Percentiles rank a stretch among this genome's conserved stretches.
Evolutionary conservation across 2,888 invertebrate species (phyloP).

Genomic region (Subacronicta megacephala): DNA sequence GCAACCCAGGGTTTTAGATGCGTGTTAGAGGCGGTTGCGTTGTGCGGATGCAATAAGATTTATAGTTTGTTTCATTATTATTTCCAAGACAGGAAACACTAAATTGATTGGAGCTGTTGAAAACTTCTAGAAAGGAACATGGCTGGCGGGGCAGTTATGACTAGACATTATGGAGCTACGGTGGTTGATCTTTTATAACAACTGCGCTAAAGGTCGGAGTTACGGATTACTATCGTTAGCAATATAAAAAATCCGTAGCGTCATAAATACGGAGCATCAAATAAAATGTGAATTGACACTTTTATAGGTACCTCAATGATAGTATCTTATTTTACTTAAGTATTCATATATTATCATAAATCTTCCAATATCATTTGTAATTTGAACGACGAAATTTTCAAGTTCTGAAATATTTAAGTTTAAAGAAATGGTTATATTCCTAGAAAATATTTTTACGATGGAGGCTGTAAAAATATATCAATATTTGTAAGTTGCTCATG

Average conservation of each 20-base stretch:
- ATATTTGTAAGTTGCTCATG: conserved; percentile 15
- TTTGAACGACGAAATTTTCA: conserved; percentile 18
- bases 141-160: conserved; percentile 22
- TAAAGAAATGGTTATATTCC: conserved; percentile 13
- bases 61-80: conserved; percentile 31
- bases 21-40: conserved; percentile 16
- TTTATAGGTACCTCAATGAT: conserved; percentile 13
- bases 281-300: conserved; percentile 41
- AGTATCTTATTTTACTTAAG: conserved; percentile 29
- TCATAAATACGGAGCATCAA: conserved; percentile 54
- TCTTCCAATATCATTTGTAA: conserved; percentile 17
- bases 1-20: conserved; percentile 21
- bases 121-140: conserved; percentile 29
- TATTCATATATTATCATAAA: conserved; percentile 28
- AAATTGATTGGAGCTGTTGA: conserved; percentile 24
- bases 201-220: conserved; percentile 57
- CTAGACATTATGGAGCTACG: conserved; percentile 29
- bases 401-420: conserved; percentile 1
- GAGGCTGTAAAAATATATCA: conserved; percentile 13
- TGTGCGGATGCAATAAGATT: conserved; percentile 33
- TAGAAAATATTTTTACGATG: conserved; percentile 4
- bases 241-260: conserved; percentile 47
- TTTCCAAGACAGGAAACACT: conserved; percentile 28
- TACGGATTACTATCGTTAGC: conserved; percentile 59
- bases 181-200: conserved; percentile 58